phyloP scores from a whole-genome alignment of 2,888 invertebrate species.

The Shargacucullia verbasci region DNA sequence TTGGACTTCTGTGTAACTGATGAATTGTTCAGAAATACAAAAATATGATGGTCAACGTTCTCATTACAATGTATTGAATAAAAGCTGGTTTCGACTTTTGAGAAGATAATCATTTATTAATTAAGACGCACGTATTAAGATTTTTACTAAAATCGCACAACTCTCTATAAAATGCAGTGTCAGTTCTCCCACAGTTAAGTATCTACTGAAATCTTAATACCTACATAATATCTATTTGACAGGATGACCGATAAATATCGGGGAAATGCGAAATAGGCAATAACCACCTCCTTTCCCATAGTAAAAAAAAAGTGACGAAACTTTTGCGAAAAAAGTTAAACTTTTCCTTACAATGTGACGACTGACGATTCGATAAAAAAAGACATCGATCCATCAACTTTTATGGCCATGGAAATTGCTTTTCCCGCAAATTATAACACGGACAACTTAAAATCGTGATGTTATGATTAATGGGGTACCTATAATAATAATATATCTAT shows the following conservation, averaged over 20 bases:
- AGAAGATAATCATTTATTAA: slow-evolving; percentile 13
- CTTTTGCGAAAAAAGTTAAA: slow-evolving; percentile 9
- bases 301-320: slow-evolving; percentile 17
- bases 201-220: too few species aligned
- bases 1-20: slow-evolving; percentile 48
- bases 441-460: slow-evolving; percentile 18
- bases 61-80: slow-evolving; percentile 28
- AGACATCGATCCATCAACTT: slow-evolving; percentile 41
- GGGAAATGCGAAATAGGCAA: too few species aligned
- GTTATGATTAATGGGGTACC: slow-evolving; percentile 43
- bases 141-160: too few species aligned
- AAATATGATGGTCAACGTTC: slow-evolving; percentile 50
- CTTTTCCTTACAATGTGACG: slow-evolving; percentile 38
- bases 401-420: slow-evolving; percentile 29
- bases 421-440: slow-evolving; percentile 45
- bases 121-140: neutral
- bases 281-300: too few species aligned
- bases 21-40: slow-evolving; percentile 39
- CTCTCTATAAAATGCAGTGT: too few species aligned
- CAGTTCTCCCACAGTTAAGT: too few species aligned
- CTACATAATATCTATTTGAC: too few species aligned
- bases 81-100: slow-evolving; percentile 23
- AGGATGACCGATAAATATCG: too few species aligned
- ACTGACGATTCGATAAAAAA: slow-evolving; percentile 32
- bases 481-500: too few species aligned